phyloP scores from a whole-genome alignment of 2,797 vertebrate genomes.

The Sitta carolinensis region DNA sequence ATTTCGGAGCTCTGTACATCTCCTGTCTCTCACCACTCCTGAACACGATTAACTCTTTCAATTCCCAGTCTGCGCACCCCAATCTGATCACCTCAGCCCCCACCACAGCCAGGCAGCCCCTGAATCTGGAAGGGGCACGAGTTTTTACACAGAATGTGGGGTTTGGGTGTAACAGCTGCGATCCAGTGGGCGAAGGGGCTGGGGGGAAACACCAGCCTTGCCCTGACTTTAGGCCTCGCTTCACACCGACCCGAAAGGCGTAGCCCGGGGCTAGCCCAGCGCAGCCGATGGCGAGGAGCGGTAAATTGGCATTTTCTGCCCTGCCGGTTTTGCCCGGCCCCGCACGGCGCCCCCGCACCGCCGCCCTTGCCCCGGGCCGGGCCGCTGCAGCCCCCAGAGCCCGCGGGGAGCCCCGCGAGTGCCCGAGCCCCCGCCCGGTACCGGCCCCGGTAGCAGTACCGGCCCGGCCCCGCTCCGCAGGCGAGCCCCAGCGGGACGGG shows the following conservation, averaged over 20 bases:
- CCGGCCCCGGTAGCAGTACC: no score
- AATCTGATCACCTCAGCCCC: fast-evolving
- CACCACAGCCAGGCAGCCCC: fast-evolving
- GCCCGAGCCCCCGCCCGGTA: no score
- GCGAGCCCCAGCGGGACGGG: neutral
- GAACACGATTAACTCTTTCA: neutral
- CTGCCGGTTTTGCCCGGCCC: neutral
- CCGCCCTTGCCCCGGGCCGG: neutral
- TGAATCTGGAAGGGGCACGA: fast-evolving
- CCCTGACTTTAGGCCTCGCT: neutral
- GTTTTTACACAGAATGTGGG: fast-evolving
- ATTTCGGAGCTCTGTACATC: fast-evolving
- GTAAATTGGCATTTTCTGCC: fast-evolving
- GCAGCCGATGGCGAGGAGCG: neutral
- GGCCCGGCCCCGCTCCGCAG: neutral
- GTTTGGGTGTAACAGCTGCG: fast-evolving
- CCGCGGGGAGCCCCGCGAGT: neutral
- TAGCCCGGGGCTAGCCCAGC: neutral
- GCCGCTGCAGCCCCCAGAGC: fast-evolving
- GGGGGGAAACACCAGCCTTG: neutral
- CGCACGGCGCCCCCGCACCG: neutral
- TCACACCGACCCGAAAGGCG: neutral
- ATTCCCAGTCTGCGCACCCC: fast-evolving
- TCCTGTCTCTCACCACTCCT: fast-evolving
- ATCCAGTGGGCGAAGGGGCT: fast-evolving